These are phyloP conservation scores for Anthonomus grandis DNA, from an alignment of 1,140 invertebrate species.

Conservation along the genomic window DNA sequence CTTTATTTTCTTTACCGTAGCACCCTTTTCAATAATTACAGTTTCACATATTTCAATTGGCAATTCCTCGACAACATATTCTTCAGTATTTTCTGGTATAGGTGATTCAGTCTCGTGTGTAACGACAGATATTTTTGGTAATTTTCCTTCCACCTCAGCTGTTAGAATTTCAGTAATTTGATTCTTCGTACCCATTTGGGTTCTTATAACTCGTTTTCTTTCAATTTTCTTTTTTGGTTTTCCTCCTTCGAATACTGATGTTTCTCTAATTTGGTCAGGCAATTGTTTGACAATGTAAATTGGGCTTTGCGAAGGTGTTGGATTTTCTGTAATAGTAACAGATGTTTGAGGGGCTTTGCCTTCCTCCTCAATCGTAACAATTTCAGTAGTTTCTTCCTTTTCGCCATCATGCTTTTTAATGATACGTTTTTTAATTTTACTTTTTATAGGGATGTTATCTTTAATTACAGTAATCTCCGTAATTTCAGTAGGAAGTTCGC, in stretches of 20 bases:
- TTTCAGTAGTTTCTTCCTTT: conserved; percentile 40
- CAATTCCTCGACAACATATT: conserved; percentile 41
- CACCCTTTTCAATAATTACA: conserved; percentile 31
- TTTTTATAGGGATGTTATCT: conserved; percentile 32
- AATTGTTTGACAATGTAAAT: conserved; percentile 39
- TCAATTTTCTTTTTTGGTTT: conserved; percentile 37
- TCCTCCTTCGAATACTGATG: conserved; percentile 34
- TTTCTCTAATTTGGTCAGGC: conserved; percentile 29
- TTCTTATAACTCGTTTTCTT: conserved; percentile 42
- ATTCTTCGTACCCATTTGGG: conserved; percentile 40
- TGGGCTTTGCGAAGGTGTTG: conserved; percentile 13
- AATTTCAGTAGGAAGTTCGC: conserved; percentile 44
- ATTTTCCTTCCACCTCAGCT: conserved; percentile 41
- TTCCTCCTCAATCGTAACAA: conserved; percentile 44
- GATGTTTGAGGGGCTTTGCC: conserved; percentile 33
- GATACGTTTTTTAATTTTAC: conserved; percentile 30
- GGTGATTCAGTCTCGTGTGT: conserved; percentile 32
- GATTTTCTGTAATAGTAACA: conserved; percentile 20
- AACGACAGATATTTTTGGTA: conserved; percentile 41
- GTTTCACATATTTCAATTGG: conserved; percentile 40
- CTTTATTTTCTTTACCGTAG: conserved; percentile 36
- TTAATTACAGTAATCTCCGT: conserved; percentile 47
- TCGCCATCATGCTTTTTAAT: conserved; percentile 44
- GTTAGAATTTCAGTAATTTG: conserved; percentile 40
- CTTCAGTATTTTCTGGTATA: background rate